Base-by-base conservation (phyloP, 37 sponge, comb jelly and placozoan genomes). In the Chondrilla cf. caribensis region DNA sequence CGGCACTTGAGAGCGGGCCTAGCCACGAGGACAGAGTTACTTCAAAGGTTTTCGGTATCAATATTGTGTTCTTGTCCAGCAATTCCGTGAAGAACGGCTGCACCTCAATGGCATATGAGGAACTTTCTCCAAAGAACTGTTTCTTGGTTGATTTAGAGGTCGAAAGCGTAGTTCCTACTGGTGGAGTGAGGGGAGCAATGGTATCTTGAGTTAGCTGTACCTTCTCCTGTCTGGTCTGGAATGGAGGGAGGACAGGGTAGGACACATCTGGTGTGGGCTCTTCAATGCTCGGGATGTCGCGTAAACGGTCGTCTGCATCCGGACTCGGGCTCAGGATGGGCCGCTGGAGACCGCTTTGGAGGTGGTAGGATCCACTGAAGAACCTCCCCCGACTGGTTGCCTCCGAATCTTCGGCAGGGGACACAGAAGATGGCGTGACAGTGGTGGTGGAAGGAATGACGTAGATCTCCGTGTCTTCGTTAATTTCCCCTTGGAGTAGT, bases 401-500 rank as follows among this genome's bases (percentile, higher is more conserved):
- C 18, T 36, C 38, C 36, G 38, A 2, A 2, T 19, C 26, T 5
- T 35, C 40, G 21, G 14, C 42, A 14, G 66, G 43, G 2, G 66
- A 40, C 64, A 38, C 26, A 0, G 0, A 4, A 2, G 4, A 17
- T 38, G 81, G 79, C 39, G 38, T 73, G 44, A 6, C 43, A n/a
- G 36, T n/a, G 1, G 44, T 2, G 9, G 21, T n/a, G 18, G 44
- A 73, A 0, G 90, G 86, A 1, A 91, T 28, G 18, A 91, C 55
- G 14, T 60, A 22, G 25, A 91, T 82, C 22, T 24, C 40, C 2
- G 91, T 91, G 4, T 84, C 60, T 19, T 29, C 37, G 25, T 82
- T 87, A 21, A 91, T 59, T 21, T 24, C n/a, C 5, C 91, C 91
- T 33, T 91, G 91, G 7, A 81, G 58, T 0, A 82, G 39, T 0